Percentiles rank a stretch among this genome's conserved stretches.
Conservation (phyloP, 1,140 invertebrate species). For the Oncopeltus fasciatus region DNA sequence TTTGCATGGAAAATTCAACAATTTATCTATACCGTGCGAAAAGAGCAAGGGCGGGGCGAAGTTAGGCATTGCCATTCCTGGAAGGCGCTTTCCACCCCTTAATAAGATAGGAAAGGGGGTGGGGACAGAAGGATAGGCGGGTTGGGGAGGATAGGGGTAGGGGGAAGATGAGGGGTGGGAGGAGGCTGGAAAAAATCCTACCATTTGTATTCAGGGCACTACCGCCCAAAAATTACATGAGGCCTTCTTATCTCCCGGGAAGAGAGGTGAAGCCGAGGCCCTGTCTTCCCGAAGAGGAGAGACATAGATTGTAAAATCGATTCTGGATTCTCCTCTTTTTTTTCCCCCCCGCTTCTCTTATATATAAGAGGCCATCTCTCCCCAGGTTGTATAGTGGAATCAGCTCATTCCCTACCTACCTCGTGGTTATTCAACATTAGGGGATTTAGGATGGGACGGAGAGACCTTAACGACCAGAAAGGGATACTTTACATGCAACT, state of each 20-base stretch:
- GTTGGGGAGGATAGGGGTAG: background rate
- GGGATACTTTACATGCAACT: no score
- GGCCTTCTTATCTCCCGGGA: background rate
- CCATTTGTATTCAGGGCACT: constrained; percentile 1
- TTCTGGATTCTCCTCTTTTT: background rate
- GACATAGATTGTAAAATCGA: constrained; percentile 8
- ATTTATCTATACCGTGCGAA: background rate
- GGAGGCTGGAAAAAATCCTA: background rate
- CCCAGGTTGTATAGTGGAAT: no score
- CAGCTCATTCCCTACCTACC: background rate
- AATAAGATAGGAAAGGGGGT: background rate
- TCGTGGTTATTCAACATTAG: background rate
- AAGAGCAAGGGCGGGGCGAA: background rate
- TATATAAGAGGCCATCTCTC: background rate
- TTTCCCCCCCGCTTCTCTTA: background rate
- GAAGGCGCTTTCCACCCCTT: background rate
- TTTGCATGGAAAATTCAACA: constrained; percentile 10
- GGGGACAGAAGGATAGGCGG: background rate
- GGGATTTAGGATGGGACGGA: background rate
- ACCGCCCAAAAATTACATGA: constrained; percentile 5
- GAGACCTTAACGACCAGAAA: background rate
- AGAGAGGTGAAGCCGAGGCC: background rate
- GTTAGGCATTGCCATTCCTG: background rate
- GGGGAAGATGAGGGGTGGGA: no score
- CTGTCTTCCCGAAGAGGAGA: background rate